Conservation (phyloP, 2,888 invertebrate species). For the Amiota minor region DNA sequence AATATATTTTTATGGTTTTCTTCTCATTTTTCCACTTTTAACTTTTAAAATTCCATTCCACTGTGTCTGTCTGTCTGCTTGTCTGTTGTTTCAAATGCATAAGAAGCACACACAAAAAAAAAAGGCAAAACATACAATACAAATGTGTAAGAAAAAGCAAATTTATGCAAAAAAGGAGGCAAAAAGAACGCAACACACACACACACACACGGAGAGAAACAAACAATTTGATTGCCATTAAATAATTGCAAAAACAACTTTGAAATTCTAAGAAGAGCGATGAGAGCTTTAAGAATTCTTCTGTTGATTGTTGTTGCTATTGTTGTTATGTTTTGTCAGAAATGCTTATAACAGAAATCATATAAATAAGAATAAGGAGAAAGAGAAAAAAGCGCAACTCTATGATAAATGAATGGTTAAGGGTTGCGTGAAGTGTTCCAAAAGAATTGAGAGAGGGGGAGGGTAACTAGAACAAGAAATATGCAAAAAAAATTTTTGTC, state of each 20-base stretch:
- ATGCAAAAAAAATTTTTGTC: neutral
- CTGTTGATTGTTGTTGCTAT: too few relatives aligned
- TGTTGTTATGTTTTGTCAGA: too few relatives aligned
- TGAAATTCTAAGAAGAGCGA: conserved; percentile 63
- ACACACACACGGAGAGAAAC: conserved; percentile 51
- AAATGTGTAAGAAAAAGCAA: neutral
- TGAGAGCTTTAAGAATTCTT: conserved; percentile 49
- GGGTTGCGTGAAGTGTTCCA: neutral
- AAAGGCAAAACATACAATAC: too few relatives aligned
- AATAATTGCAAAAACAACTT: conserved; percentile 63
- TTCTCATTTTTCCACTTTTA: neutral
- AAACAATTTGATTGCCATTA: conserved; percentile 58
- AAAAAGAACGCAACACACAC: conserved; percentile 49
- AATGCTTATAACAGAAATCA: neutral
- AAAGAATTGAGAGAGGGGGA: neutral
- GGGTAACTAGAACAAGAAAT: neutral
- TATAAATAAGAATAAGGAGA: neutral
- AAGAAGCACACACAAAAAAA: too few relatives aligned
- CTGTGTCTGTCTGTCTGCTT: too few relatives aligned
- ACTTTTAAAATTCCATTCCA: neutral
- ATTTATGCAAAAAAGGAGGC: conserved; percentile 49
- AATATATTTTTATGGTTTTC: too few relatives aligned
- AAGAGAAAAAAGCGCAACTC: neutral
- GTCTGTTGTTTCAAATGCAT: too few relatives aligned
- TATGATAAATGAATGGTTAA: neutral